These are phyloP conservation scores for Diorhabda elongata DNA, from an alignment of 1,140 invertebrate genomes.

Conservation along the genomic window DNA sequence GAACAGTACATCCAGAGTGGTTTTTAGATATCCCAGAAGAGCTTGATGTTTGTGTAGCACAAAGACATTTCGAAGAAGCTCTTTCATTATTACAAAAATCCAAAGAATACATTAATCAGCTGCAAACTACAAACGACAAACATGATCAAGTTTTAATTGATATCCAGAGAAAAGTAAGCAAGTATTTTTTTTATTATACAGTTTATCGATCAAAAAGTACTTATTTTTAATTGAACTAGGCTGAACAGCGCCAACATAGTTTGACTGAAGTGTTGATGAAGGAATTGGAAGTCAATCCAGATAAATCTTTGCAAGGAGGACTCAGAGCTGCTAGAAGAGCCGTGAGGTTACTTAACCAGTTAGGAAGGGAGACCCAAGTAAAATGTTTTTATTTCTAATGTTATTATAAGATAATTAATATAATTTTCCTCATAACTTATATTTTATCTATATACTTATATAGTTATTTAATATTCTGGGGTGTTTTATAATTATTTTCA, in stretches of 20 bases:
- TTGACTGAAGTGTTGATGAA: conserved; percentile 82
- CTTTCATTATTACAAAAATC: conserved; percentile 79
- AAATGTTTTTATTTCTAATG: neutral
- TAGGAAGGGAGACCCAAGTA: conserved; percentile 71
- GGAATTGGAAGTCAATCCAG: conserved; percentile 81
- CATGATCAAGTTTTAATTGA: conserved; percentile 44
- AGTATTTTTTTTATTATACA: neutral
- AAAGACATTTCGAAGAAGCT: conserved; percentile 94
- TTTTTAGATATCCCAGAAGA: conserved; percentile 89
- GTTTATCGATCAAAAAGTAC: too few relatives aligned
- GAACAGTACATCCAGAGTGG: conserved; percentile 75
- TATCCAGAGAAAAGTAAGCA: conserved; percentile 47
- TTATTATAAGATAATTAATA: too few relatives aligned
- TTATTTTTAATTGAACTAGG: conserved; percentile 48
- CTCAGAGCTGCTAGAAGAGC: conserved; percentile 80
- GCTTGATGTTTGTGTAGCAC: conserved; percentile 94
- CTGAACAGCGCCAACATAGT: conserved; percentile 71
- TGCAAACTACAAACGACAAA: conserved; percentile 47
- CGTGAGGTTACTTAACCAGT: conserved; percentile 79
- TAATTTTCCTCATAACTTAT: too few relatives aligned
- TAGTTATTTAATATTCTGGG: too few relatives aligned
- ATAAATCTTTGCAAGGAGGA: conserved; percentile 90
- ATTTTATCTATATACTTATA: too few relatives aligned
- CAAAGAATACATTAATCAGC: conserved; percentile 54
- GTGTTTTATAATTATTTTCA: too few relatives aligned